Evolutionary conservation across 2,113 vertebrate species (phyloP), one percentile per base, ranked within the genome.

Genomic region (Hyperopisus bebe): DNA sequence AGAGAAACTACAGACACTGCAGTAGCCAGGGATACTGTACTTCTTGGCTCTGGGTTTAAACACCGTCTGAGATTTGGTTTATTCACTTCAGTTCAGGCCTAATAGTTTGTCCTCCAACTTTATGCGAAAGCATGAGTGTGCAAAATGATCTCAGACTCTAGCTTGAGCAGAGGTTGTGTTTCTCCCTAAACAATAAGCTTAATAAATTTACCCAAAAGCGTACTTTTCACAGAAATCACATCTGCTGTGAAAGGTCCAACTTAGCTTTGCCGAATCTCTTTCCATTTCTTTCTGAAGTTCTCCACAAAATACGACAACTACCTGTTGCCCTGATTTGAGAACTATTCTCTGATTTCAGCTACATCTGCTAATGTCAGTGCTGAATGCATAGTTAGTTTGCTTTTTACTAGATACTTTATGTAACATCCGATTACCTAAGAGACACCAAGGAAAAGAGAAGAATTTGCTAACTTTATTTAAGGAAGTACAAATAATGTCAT

Each of bases 81-180:
- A 84, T 44, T 17, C 53, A 82, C 51, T 55, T 24, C 31, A 62
- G 42, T 35, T 42, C 53, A 27, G 21, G 80, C 10, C 80, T 46
- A 84, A 44, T 62, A 83, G 51, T 6, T 27, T 80, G 77, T 55
- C 88, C 19, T 82, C 88, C n/a, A 80, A 24, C 66, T 50, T 51
- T 39, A 13, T 83, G 27, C 39, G 21, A 27, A 80, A 84, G 47
- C 10, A 89, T 85, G 89, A 85, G 53, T 53, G 80, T n/a, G 39
- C 77, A 62, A n/a, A 89, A 24, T 89, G 51, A 42, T 85, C 80
- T 89, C 89, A 84, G 51, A 13, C 70, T 58, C 19, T 10, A 31
- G 47, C 10, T 3, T 21, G 51, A 84, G 53, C 48, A 84, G 48
- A 58, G 74, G 5, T 46, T 89, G 88, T 42, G 88, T 84, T 58